A percentile compares a stretch with the other conserved stretches of the same genome.
These are phyloP conservation scores for Gymnoscopelus microlampas DNA, from an alignment of 2,797 vertebrate genomes.

Conservation along the genomic window DNA sequence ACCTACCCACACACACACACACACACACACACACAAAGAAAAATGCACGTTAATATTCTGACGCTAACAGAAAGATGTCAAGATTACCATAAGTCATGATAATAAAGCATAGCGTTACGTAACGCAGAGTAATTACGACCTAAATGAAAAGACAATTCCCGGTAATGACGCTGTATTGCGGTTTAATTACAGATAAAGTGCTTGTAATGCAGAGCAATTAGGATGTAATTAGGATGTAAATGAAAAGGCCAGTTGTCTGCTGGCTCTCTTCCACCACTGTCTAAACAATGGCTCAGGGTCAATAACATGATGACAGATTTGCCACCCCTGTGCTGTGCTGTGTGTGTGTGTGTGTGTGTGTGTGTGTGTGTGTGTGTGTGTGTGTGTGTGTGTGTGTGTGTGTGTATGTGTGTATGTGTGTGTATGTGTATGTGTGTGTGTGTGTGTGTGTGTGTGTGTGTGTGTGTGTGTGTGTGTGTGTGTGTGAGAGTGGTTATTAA, in stretches of 20 bases:
- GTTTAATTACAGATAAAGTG: slow-evolving; percentile 71
- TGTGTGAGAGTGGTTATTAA: slow-evolving; percentile 42
- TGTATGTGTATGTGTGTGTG: slow-evolving; percentile 8
- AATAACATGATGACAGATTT: slow-evolving; percentile 14
- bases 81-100: slow-evolving; percentile 60
- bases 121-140: slow-evolving; percentile 58
- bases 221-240: slow-evolving; percentile 66
- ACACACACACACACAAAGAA: too few species aligned
- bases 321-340: neutral
- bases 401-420: slow-evolving; percentile 8
- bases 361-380: neutral
- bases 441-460: slow-evolving; percentile 10
- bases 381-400: neutral
- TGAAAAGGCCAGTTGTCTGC: slow-evolving; percentile 30
- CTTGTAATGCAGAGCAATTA: slow-evolving; percentile 75
- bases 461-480: slow-evolving; percentile 6
- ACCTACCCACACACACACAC: too few species aligned
- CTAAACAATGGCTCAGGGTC: slow-evolving; percentile 67
- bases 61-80: slow-evolving; percentile 66
- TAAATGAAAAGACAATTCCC: slow-evolving; percentile 62
- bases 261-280: slow-evolving; percentile 52
- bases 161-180: slow-evolving; percentile 55
- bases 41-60: slow-evolving; percentile 7
- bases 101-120: slow-evolving; percentile 54
- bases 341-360: slow-evolving; percentile 14